Evolutionary conservation across 2,888 invertebrate species (phyloP).

Genomic region (Tillus elongatus): DNA sequence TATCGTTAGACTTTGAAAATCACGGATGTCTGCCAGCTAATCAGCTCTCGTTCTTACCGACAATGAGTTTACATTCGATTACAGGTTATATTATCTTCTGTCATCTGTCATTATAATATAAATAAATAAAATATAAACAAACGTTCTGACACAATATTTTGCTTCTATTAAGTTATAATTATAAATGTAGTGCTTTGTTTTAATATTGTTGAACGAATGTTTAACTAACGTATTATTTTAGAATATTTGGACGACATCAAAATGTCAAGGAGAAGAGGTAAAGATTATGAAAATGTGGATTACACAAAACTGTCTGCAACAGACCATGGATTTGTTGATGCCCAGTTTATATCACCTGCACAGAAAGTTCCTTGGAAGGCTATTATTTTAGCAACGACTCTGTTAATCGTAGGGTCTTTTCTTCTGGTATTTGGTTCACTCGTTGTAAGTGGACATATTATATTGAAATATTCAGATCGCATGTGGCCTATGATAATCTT

Average conservation of each 20-base stretch:
- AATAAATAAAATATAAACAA: too few species aligned
- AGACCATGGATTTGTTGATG: constrained; percentile 60
- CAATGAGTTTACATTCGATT: constrained; percentile 33
- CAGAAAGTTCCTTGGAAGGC: constrained; percentile 79
- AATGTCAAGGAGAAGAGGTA: constrained; percentile 54
- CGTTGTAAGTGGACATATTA: constrained; percentile 72
- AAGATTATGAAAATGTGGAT: constrained; percentile 54
- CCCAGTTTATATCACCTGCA: constrained; percentile 58
- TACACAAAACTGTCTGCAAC: constrained; percentile 47
- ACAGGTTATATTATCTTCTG: constrained; percentile 26
- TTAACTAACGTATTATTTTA: constrained; percentile 25
- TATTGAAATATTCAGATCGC: constrained; percentile 75
- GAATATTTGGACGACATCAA: constrained; percentile 44
- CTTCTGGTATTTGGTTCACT: constrained; percentile 64
- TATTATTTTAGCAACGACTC: constrained; percentile 62
- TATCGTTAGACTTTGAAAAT: too few species aligned
- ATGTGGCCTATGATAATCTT: constrained; percentile 84
- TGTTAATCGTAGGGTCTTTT: constrained; percentile 68
- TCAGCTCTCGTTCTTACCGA: constrained; percentile 25
- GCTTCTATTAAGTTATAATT: too few species aligned
- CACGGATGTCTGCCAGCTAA: too few species aligned
- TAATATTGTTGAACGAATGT: neutral
- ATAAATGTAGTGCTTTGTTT: too few species aligned
- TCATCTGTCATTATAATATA: neutral
- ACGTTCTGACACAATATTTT: too few species aligned